Percentiles rank a stretch among this genome's conserved stretches.
phyloP scores from a whole-genome alignment of 2,113 vertebrate genomes.

The Daphoenositta chrysoptera region DNA sequence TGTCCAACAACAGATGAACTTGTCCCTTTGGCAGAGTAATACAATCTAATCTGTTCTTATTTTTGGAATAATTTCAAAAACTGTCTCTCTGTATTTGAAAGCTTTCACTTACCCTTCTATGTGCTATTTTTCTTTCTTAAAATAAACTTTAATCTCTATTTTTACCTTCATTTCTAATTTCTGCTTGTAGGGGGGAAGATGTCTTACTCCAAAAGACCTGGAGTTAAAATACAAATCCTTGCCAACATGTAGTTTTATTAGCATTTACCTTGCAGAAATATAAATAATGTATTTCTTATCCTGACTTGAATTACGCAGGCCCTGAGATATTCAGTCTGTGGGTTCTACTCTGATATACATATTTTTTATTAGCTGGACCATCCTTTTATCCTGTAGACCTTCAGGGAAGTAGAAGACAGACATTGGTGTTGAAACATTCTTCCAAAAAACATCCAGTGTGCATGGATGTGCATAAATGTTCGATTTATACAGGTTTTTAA shows the following conservation, averaged over 20 bases:
- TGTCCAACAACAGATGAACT: conserved; percentile 47
- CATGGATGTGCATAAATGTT: too few species aligned
- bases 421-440: not conserved
- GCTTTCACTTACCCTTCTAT: conserved; percentile 21
- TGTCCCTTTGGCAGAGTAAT: conserved; percentile 36
- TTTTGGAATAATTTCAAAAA: conserved; percentile 60
- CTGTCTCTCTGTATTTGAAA: not conserved
- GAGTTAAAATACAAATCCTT: conserved; percentile 21
- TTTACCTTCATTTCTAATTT: conserved; percentile 32
- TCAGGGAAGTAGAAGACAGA: not conserved
- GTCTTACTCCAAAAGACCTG: conserved; percentile 1
- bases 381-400: not conserved
- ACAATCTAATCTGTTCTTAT: conserved; percentile 43
- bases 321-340: not conserved
- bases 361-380: not conserved
- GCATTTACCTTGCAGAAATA: conserved; percentile 26
- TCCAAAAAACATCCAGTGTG: not conserved
- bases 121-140: conserved; percentile 43
- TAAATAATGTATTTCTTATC: conserved; percentile 19
- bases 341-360: not conserved
- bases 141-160: conserved; percentile 30
- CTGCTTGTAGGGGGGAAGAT: not conserved
- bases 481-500: not conserved
- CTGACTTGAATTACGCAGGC: not conserved
- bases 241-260: conserved; percentile 10